Conservation (phyloP, 2,113 vertebrate genomes). For the Donacobius atricapilla region DNA sequence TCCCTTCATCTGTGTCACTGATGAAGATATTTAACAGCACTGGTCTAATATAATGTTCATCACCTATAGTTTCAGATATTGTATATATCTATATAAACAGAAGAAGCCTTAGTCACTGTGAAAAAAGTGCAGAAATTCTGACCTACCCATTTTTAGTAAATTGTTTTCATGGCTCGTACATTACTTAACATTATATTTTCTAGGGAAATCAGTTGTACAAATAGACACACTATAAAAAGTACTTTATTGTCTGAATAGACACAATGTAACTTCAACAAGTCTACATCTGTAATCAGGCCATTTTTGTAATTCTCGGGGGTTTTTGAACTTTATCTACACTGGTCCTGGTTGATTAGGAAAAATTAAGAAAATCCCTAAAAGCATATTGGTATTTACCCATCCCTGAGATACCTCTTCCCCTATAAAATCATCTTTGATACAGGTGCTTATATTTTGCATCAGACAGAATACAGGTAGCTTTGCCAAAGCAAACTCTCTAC, state of each 20-base stretch:
- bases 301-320: background rate
- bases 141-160: background rate
- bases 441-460: background rate
- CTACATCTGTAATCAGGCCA: background rate
- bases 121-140: background rate
- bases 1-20: background rate
- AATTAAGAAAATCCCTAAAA: background rate
- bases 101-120: background rate
- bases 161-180: background rate
- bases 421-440: background rate
- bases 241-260: background rate
- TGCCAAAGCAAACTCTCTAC: background rate
- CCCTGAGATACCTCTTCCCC: background rate
- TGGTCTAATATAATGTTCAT: background rate
- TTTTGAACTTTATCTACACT: background rate
- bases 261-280: background rate
- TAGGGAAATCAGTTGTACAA: background rate
- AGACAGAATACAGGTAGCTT: background rate
- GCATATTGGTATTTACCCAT: background rate
- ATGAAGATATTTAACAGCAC: background rate
- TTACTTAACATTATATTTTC: background rate
- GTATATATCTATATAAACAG: background rate
- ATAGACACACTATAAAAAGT: background rate
- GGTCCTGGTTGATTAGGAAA: accelerated
- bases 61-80: background rate